Conservation (phyloP, 2,113 vertebrate species). For the Australoheros scitulus region DNA sequence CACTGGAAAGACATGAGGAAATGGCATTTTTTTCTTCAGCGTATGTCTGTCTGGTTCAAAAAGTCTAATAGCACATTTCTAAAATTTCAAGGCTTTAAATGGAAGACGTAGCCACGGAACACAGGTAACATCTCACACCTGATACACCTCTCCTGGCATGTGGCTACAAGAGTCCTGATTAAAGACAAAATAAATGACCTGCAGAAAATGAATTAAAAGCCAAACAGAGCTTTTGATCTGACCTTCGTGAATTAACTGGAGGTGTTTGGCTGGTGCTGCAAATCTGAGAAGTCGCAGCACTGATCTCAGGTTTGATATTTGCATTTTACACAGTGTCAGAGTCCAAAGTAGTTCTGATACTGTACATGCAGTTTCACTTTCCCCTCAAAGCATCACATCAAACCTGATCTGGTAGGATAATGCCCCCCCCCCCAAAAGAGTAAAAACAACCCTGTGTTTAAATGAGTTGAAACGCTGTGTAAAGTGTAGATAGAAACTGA, state of each 20-base stretch:
- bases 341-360: background rate
- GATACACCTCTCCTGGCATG: background rate
- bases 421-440: too few relatives aligned
- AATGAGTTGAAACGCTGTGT: background rate
- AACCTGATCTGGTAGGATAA: background rate
- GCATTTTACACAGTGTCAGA: background rate
- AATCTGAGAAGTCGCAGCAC: background rate
- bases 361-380: background rate
- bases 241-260: background rate
- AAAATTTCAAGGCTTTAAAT: background rate
- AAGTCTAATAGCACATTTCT: background rate
- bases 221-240: background rate
- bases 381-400: background rate
- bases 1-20: slow-evolving; percentile 82
- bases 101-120: accelerated
- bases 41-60: background rate
- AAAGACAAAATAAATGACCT: background rate
- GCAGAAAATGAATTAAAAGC: background rate
- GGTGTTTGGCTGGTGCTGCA: background rate
- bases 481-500: accelerated
- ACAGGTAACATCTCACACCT: background rate
- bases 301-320: background rate
- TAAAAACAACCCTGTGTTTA: background rate
- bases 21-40: background rate
- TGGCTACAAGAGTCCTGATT: background rate